These are phyloP conservation scores for Drosophila neutralis DNA, from an alignment of 2,888 invertebrate genomes.

Conservation along the genomic window DNA sequence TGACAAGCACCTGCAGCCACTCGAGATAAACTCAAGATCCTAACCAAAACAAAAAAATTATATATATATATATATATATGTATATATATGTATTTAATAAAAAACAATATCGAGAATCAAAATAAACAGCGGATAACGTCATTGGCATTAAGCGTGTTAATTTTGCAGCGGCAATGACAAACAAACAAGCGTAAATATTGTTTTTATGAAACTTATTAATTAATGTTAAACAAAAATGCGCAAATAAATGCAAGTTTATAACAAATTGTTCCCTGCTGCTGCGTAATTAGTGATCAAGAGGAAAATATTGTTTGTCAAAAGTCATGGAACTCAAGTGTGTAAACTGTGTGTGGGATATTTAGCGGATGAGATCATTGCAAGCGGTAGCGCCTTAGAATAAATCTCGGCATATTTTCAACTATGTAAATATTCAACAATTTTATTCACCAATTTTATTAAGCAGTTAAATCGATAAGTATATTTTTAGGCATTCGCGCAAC, in stretches of 20 bases:
- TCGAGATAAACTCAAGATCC: conserved; percentile 32
- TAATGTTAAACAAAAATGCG: conserved; percentile 41
- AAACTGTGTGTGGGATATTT: conserved; percentile 19
- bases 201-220: conserved; percentile 41
- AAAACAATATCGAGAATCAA: background rate
- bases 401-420: background rate
- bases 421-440: conserved; percentile 14
- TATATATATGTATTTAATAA: background rate
- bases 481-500: background rate
- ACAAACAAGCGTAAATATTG: conserved; percentile 37
- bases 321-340: conserved; percentile 14
- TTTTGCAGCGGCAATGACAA: conserved; percentile 46
- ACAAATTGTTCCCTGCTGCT: conserved; percentile 15
- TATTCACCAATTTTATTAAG: conserved; percentile 14
- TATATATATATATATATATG: background rate
- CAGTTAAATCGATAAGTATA: background rate
- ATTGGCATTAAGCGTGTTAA: conserved; percentile 54
- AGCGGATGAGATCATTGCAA: conserved; percentile 48
- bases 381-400: background rate
- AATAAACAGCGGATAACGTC: conserved; percentile 38
- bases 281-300: conserved; percentile 44
- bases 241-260: conserved; percentile 4
- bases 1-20: conserved; percentile 55
- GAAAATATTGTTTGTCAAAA: conserved; percentile 18
- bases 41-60: background rate